phyloP scores from a whole-genome alignment of 2,113 vertebrate species.

The Malurus melanocephalus region DNA sequence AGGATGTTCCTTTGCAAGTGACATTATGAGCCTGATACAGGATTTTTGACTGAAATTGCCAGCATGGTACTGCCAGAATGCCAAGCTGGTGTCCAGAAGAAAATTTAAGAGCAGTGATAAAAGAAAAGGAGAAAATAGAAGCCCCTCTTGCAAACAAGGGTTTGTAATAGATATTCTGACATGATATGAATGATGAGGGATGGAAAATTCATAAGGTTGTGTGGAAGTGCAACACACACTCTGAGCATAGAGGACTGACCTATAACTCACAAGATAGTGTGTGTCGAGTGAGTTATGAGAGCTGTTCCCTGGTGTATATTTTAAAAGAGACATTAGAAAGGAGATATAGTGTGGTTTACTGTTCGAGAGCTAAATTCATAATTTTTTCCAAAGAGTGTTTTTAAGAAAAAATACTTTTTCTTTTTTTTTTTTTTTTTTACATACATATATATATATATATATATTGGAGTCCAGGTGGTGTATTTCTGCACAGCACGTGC shows the following conservation, averaged over 20 bases:
- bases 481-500: background rate
- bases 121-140: constrained; percentile 42
- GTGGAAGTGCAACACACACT: constrained; percentile 17
- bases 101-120: constrained; percentile 47
- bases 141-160: constrained; percentile 12
- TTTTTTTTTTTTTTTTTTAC: background rate
- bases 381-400: constrained; percentile 1
- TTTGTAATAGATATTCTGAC: constrained; percentile 52
- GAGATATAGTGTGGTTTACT: constrained; percentile 11
- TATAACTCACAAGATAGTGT: constrained; percentile 42
- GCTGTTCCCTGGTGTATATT: constrained; percentile 3
- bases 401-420: background rate
- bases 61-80: background rate
- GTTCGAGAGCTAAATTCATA: constrained; percentile 10
- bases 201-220: constrained; percentile 48
- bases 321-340: constrained; percentile 31
- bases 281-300: constrained; percentile 27
- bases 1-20: constrained; percentile 10
- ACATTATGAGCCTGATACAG: background rate
- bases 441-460: too few species aligned
- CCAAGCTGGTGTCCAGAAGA: constrained; percentile 20
- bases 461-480: background rate
- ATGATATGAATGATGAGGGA: constrained; percentile 18
- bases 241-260: background rate
- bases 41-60: constrained; percentile 20